These are phyloP conservation scores for Drosophila niveifrons DNA, from an alignment of 2,888 invertebrate genomes.

Conservation along the genomic window DNA sequence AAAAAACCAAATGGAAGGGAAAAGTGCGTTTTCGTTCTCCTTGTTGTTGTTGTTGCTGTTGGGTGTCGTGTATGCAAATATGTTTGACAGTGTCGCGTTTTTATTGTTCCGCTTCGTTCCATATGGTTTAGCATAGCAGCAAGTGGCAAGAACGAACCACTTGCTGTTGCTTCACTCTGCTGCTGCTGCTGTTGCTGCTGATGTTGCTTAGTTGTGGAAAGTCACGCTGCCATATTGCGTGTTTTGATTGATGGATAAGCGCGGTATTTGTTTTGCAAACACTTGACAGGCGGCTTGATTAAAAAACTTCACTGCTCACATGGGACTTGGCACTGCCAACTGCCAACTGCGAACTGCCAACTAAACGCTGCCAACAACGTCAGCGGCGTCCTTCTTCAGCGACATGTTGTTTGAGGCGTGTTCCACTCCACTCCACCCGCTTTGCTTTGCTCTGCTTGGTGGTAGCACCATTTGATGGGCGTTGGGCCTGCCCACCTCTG, in stretches of 20 bases:
- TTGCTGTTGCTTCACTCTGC: conserved; percentile 52
- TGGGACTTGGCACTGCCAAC: conserved; percentile 62
- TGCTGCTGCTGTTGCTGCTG: conserved; percentile 4
- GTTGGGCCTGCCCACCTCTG: conserved; percentile 5
- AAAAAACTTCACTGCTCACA: conserved; percentile 85
- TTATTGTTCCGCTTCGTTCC: conserved; percentile 78
- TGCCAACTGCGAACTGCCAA: conserved; percentile 5
- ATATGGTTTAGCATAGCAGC: conserved; percentile 65
- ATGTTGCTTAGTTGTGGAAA: conserved; percentile 48
- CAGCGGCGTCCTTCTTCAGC: conserved; percentile 55
- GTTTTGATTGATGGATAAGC: conserved; percentile 81
- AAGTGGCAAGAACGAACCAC: conserved; percentile 68
- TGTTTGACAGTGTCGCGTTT: conserved; percentile 76
- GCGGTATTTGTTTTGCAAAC: conserved; percentile 80
- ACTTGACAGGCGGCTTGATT: conserved; percentile 85
- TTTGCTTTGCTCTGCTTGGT: too few relatives aligned
- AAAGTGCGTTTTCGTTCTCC: conserved; percentile 20
- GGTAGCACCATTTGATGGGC: conserved; percentile 7
- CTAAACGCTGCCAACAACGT: conserved; percentile 7
- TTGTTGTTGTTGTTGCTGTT: conserved; percentile 16
- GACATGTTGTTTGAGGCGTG: conserved; percentile 77
- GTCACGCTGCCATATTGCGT: conserved; percentile 46
- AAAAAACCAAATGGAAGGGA: background rate
- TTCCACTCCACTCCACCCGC: conserved; percentile 30
- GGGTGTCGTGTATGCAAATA: conserved; percentile 73